Evolutionary conservation across 1,140 invertebrate species (phyloP), one percentile per base, ranked within the genome.

Genomic region (Vanessa tameamea): DNA sequence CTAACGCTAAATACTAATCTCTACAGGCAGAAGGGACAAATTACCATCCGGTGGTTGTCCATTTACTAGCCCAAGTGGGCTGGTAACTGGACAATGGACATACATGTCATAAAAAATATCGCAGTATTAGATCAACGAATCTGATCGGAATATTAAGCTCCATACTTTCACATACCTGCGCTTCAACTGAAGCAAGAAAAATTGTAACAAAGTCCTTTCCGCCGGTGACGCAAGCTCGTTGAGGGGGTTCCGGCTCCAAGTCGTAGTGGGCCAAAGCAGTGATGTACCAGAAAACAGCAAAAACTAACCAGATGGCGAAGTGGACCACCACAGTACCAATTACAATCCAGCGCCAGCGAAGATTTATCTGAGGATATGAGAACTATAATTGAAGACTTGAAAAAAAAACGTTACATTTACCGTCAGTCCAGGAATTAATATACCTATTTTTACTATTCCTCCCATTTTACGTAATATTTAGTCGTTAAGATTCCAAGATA

Each of bases 241-340:
- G 78, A 0, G 90, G 90, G 0, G 90, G 89, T 61, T 92, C 86
- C 0, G 89, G 89, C 53, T 90, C 89, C 75, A 92, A 90, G 85
- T 92, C 90, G 63, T 91, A 91, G 70, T 92, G 90, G 0, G 90
- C 90, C 9, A 91, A 79, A 2, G 90, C 87, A 0, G 86, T 84
- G 68, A 92, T 87, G 82, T 92, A 92, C 91, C 91, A 92, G 81
- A 91, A 92, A 0, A 91, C 82, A 0, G 91, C 91, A 73, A 92
- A 92, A 8, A 92, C 85, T 55, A 91, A 69, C 91, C 91, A 92
- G 48, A 91, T 90, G 0, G 85, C 78, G 74, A 92, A 91, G 77
- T 92, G 91, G 0, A 90, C 82, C 13, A 90, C 77, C 3, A 92
- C 83, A 0, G 89, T 91, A 6, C 91, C 89, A 8, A 87, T 84